Evolutionary conservation across 2,797 vertebrate genomes (phyloP).

Genomic region (Halcyon chelicuti): DNA sequence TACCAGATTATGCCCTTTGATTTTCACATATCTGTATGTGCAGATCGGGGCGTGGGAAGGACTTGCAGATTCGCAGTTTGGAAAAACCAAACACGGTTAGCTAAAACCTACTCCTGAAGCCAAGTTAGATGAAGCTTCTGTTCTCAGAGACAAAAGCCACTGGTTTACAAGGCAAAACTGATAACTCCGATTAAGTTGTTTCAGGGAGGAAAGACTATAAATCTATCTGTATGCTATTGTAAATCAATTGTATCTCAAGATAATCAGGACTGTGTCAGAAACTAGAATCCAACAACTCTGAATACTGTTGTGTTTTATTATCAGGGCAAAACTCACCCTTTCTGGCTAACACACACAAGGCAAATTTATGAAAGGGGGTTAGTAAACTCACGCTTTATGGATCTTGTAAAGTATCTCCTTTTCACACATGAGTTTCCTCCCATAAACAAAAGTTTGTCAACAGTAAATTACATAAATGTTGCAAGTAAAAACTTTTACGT

Average conservation of each 20-base stretch:
- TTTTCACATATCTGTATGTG: slow-evolving; percentile 56
- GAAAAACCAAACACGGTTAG: slow-evolving; percentile 32
- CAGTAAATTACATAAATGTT: background rate
- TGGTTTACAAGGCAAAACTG: background rate
- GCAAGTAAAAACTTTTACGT: background rate
- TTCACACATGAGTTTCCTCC: background rate
- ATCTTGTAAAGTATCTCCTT: background rate
- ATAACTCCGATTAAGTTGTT: background rate
- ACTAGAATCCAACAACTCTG: background rate
- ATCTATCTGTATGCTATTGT: background rate
- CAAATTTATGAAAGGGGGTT: background rate
- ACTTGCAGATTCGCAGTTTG: slow-evolving; percentile 32
- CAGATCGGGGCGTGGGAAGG: slow-evolving; percentile 38
- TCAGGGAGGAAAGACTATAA: background rate
- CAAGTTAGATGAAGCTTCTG: background rate
- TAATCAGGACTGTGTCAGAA: background rate
- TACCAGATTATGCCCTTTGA: slow-evolving; percentile 72
- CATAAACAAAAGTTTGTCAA: background rate
- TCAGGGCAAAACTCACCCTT: background rate
- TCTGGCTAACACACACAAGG: background rate
- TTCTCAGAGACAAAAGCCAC: background rate
- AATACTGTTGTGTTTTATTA: background rate
- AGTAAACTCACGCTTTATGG: background rate
- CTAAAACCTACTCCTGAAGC: slow-evolving; percentile 5
- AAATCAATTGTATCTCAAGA: background rate